Conservation (phyloP, 2,888 invertebrate genomes). For the Cheilosia urbana region DNA sequence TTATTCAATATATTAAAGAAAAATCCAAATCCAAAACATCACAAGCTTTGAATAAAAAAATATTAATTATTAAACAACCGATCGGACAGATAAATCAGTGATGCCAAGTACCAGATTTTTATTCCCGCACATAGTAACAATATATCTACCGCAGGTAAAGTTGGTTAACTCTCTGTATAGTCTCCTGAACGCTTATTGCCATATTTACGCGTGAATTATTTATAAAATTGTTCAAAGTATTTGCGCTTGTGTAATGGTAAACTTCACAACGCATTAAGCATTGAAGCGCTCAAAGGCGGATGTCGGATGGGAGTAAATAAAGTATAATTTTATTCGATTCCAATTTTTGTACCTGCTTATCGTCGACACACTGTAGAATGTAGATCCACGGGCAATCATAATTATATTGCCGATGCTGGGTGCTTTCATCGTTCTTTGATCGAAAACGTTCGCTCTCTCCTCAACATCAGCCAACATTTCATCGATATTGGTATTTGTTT, state of each 20-base stretch:
- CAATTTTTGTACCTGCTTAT: constrained; percentile 18
- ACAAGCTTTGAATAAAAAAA: too few species aligned
- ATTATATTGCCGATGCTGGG: constrained; percentile 25
- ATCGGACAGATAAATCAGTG: too few species aligned
- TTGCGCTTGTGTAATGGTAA: background rate
- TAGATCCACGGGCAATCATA: constrained; percentile 39
- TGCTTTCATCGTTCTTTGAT: constrained; percentile 67
- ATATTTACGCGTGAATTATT: too few species aligned
- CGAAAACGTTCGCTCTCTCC: constrained; percentile 44
- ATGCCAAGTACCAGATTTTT: too few species aligned
- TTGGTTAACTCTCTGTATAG: too few species aligned
- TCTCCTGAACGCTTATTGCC: too few species aligned
- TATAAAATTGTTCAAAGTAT: background rate
- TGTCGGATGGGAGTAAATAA: background rate
- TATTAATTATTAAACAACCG: too few species aligned
- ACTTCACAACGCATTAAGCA: background rate
- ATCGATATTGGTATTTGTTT: constrained; percentile 32
- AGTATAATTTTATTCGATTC: constrained; percentile 39
- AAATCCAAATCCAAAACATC: too few species aligned
- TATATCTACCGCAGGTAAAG: too few species aligned
- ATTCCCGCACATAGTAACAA: too few species aligned
- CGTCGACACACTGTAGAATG: constrained; percentile 4
- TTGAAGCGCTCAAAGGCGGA: background rate
- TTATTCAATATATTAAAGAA: too few species aligned
- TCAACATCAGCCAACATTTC: constrained; percentile 59